Evolutionary conservation across 2,797 vertebrate species (phyloP).

Genomic region (Austrolebias charrua): DNA sequence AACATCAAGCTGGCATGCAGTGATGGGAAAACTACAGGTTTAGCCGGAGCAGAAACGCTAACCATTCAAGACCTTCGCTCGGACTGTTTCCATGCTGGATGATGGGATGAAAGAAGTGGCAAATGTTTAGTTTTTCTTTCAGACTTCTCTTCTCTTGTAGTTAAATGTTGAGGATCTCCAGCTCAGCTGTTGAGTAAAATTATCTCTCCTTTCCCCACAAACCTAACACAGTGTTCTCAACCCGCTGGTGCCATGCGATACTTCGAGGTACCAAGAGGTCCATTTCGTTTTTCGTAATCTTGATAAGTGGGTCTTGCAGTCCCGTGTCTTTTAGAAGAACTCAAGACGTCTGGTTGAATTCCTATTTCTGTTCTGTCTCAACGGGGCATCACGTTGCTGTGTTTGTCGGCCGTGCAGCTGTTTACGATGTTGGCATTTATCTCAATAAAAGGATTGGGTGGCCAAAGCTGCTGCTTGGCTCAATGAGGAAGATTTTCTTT

Average conservation of each 20-base stretch:
- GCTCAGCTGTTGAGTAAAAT: slow-evolving; percentile 49
- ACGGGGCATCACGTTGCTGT: slow-evolving; percentile 30
- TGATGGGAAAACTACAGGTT: slow-evolving; percentile 58
- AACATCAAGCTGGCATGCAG: slow-evolving; percentile 59
- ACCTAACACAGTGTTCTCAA: slow-evolving; percentile 29
- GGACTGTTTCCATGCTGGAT: slow-evolving; percentile 29
- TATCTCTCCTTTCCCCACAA: slow-evolving; percentile 27
- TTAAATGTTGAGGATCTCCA: slow-evolving; percentile 56
- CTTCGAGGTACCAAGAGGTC: slow-evolving; percentile 78
- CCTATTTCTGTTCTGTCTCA: slow-evolving; percentile 30
- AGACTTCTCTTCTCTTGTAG: neutral
- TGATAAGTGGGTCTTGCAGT: slow-evolving; percentile 75
- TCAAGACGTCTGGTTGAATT: slow-evolving; percentile 53
- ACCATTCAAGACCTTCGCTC: slow-evolving; percentile 27
- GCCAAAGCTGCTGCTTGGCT: slow-evolving; percentile 53
- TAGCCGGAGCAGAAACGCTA: slow-evolving; percentile 29
- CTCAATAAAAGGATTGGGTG: slow-evolving; percentile 56
- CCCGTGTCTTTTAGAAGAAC: slow-evolving; percentile 66
- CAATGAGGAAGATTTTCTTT: slow-evolving; percentile 65
- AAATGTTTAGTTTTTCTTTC: slow-evolving; percentile 7
- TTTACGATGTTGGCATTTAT: slow-evolving; percentile 57
- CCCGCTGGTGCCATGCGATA: slow-evolving; percentile 70
- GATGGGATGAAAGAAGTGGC: slow-evolving; percentile 7
- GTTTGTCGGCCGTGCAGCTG: slow-evolving; percentile 30
- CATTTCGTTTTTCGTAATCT: slow-evolving; percentile 82